These are phyloP conservation scores for Cyprinus carpio DNA, from an alignment of 2,113 vertebrate species.

Conservation along the genomic window DNA sequence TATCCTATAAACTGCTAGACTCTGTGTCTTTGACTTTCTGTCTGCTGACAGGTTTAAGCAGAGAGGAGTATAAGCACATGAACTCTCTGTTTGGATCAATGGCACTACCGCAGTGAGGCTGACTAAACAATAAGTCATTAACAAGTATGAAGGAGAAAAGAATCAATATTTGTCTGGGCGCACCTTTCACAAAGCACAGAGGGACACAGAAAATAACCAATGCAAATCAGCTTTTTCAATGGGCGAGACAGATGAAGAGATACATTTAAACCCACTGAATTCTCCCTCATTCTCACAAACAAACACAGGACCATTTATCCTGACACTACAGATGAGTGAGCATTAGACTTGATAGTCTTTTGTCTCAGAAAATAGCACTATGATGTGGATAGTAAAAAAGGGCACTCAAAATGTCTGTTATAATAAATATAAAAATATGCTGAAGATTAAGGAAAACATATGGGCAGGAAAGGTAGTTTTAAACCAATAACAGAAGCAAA, in stretches of 20 bases:
- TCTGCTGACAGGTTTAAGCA: neutral
- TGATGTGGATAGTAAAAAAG: neutral
- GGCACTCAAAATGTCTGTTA: neutral
- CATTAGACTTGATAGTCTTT: neutral
- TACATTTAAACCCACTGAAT: neutral
- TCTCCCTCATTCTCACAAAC: neutral
- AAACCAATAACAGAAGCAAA: neutral
- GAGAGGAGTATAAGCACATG: neutral
- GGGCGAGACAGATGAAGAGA: neutral
- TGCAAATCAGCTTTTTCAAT: conserved; percentile 11
- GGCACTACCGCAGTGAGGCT: neutral
- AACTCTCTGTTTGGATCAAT: conserved; percentile 45
- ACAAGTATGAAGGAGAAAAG: conserved; percentile 10
- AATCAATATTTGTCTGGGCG: neutral
- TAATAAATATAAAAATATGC: neutral
- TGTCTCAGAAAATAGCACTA: neutral
- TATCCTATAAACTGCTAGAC: neutral
- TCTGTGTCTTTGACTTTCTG: neutral
- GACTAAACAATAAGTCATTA: conserved; percentile 36
- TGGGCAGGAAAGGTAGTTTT: conserved; percentile 1
- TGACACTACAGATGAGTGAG: neutral
- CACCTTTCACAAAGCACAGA: conserved; percentile 14
- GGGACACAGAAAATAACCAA: neutral
- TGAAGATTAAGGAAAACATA: neutral
- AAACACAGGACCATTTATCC: neutral